Conservation (phyloP, 2,113 vertebrate species). For the Ctenodactylus gundi region DNA sequence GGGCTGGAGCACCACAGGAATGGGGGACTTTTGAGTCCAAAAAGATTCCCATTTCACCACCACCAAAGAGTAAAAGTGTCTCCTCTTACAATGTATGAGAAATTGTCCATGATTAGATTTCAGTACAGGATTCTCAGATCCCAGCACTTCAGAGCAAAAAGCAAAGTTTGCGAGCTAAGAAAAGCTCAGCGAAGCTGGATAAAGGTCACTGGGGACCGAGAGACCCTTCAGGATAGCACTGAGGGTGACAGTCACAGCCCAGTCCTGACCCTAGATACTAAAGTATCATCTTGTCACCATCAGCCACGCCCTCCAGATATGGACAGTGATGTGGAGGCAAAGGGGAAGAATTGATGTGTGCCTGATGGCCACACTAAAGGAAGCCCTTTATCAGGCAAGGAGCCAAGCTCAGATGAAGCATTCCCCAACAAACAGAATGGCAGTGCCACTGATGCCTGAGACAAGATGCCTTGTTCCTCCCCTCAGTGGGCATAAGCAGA, state of each 20-base stretch:
- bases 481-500: conserved; percentile 66
- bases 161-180: conserved; percentile 81
- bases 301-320: conserved; percentile 82
- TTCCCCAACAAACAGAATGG: conserved; percentile 68
- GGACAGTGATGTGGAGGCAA: conserved; percentile 81
- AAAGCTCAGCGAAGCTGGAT: conserved; percentile 82
- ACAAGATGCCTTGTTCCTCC: conserved; percentile 63
- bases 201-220: conserved; percentile 79
- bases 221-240: conserved; percentile 58
- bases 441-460: conserved; percentile 32
- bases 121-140: conserved; percentile 83
- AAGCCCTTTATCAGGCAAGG: conserved; percentile 55
- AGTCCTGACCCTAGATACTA: conserved; percentile 79
- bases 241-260: conserved; percentile 69
- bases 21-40: conserved; percentile 73
- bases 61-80: conserved; percentile 83
- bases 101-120: conserved; percentile 86
- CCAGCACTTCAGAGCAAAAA: conserved; percentile 81
- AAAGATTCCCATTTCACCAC: conserved; percentile 81
- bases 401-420: conserved; percentile 58
- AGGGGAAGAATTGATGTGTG: conserved; percentile 62
- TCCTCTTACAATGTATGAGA: conserved; percentile 88
- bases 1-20: conserved; percentile 78
- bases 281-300: conserved; percentile 71
- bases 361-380: conserved; percentile 63